Evolutionary conservation across 2,888 invertebrate species (phyloP), one percentile per base, ranked within the genome.

Genomic region (Pyrochroa serraticornis): DNA sequence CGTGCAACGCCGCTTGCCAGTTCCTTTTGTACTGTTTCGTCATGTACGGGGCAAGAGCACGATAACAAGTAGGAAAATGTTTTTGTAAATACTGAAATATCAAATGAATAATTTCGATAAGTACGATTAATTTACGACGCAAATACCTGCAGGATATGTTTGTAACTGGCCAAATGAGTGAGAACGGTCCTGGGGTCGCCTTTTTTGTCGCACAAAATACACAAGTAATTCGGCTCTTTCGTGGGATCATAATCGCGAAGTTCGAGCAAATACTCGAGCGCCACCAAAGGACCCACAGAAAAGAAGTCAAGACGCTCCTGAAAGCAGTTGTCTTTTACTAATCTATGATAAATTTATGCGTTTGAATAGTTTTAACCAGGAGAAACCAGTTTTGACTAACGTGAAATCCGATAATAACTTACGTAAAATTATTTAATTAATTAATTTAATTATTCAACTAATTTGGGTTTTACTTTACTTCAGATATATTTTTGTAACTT

Each of bases 211-310:
- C 93, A 93, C 60, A 93, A 81, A 65, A 89, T 83, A 79, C 93
- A 93, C 46, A 87, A 82, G 78, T 93, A 93, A 46, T 84, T 80
- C 0, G 91, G 90, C 76, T 91, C 91, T 71, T 84, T 82, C 62
- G 85, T 85, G 6, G 82, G 79, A 68, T 86, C 79, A 71, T 86
- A 85, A 47, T 88, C 85, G 33, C 84, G 81, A 67, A 92, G 78
- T 77, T 93, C 93, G 39, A 93, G 76, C 43, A 92, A 80, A 78
- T 92, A 93, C 78, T 93, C 93, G 53, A 92, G 75, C n/a, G 92
- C 93, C 51, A 92, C 74, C 43, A 84, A 73, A 1, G 84, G 83
- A 5, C 82, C 81, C 32, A 80, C 80, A 56, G 80, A 79, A 67
- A 82, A 84, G 13, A 79, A 78, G 75, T 85, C 86, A 37, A 88